Percentiles rank a stretch among this genome's conserved stretches.
Evolutionary conservation across 2,888 invertebrate genomes (phyloP).

Genomic region (Xanthia icteritia): DNA sequence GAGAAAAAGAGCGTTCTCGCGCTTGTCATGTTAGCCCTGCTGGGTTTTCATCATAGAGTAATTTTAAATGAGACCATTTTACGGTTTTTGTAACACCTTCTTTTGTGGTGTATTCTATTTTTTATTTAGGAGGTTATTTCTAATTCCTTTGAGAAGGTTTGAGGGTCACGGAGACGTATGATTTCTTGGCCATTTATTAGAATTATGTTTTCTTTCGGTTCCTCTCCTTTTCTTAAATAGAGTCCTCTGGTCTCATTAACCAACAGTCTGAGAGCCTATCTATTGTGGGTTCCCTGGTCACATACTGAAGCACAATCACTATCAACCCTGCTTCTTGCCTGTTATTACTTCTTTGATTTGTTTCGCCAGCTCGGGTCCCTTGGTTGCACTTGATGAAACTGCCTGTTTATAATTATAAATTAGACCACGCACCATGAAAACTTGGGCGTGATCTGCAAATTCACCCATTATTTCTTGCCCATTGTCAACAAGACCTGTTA

Average conservation of each 20-base stretch:
- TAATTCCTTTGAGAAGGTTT: constrained; percentile 42
- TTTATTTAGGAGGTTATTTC: constrained; percentile 58
- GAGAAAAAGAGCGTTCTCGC: no score
- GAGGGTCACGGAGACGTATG: constrained; percentile 60
- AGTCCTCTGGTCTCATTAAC: constrained; percentile 6
- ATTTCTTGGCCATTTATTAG: constrained; percentile 55
- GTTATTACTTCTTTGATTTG: neutral
- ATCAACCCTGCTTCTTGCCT: constrained; percentile 31
- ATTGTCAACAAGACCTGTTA: constrained; percentile 26
- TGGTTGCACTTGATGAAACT: neutral
- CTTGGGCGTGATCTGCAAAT: constrained; percentile 17
- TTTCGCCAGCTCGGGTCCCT: constrained; percentile 5
- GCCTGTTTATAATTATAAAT: constrained; percentile 10
- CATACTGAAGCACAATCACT: constrained; percentile 64
- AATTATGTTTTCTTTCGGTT: constrained; percentile 46
- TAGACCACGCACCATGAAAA: constrained; percentile 23
- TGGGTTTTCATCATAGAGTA: constrained; percentile 52
- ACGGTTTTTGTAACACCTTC: constrained; percentile 40
- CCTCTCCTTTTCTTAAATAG: constrained; percentile 38
- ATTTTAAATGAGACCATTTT: constrained; percentile 65
- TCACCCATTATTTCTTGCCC: neutral
- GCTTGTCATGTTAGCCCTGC: no score
- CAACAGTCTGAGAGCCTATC: constrained; percentile 51
- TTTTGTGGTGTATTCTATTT: neutral
- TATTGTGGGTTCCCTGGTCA: constrained; percentile 57